These are phyloP conservation scores for Apamea monoglypha DNA, from an alignment of 2,888 invertebrate genomes.

Conservation along the genomic window DNA sequence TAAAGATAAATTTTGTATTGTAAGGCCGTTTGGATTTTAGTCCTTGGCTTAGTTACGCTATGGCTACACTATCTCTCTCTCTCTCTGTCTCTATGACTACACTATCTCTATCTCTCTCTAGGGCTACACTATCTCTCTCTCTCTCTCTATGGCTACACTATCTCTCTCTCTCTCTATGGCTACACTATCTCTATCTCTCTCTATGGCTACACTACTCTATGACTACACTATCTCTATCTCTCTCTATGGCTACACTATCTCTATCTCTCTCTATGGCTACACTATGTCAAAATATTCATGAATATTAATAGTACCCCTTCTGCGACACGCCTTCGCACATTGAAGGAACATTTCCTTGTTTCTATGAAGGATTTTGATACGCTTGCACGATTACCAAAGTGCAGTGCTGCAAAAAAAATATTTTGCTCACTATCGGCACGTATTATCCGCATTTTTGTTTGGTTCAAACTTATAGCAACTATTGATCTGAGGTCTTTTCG, in stretches of 20 bases:
- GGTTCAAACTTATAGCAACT: neutral
- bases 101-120: too few relatives aligned
- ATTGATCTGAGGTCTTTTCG: neutral
- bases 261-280: neutral
- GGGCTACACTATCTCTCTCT: too few relatives aligned
- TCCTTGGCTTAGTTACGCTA: neutral
- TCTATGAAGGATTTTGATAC: neutral
- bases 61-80: too few relatives aligned
- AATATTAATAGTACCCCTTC: neutral
- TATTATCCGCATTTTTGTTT: conserved; percentile 12
- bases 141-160: too few relatives aligned
- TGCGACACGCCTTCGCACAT: neutral
- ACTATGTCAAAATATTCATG: neutral
- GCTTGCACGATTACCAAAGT: neutral
- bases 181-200: too few relatives aligned
- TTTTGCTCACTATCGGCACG: conserved; percentile 20
- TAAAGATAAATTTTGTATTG: neutral
- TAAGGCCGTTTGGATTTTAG: neutral
- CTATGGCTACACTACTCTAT: too few relatives aligned
- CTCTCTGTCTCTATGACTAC: too few relatives aligned
- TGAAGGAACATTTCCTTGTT: neutral
- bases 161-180: too few relatives aligned
- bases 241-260: too few relatives aligned
- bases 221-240: neutral
- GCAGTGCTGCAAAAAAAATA: conserved; percentile 22